These are phyloP conservation scores for Falcaria lacertinaria DNA, from an alignment of 2,888 invertebrate genomes.

Conservation along the genomic window DNA sequence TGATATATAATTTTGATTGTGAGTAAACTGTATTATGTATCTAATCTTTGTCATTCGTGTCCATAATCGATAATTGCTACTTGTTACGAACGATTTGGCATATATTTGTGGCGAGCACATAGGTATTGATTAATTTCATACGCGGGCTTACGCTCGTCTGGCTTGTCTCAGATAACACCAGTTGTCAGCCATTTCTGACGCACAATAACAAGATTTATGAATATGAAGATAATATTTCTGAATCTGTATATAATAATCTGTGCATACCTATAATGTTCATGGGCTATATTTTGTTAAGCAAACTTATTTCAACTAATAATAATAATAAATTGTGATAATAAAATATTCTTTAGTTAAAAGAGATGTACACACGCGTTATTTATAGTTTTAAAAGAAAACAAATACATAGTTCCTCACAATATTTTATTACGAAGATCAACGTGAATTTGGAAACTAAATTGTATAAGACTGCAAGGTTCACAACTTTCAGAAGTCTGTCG, in stretches of 20 bases:
- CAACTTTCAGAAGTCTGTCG: conserved; percentile 24
- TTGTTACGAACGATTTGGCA: conserved; percentile 33
- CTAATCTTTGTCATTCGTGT: too few species aligned
- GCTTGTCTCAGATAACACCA: conserved; percentile 41
- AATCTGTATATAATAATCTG: conserved; percentile 5
- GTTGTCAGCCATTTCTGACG: conserved; percentile 34
- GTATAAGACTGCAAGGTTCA: conserved; percentile 7
- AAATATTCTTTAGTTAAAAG: too few species aligned
- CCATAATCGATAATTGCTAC: conserved; percentile 3
- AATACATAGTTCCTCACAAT: not conserved
- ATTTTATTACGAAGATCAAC: not conserved
- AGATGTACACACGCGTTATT: too few species aligned
- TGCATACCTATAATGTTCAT: too few species aligned
- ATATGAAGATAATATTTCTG: too few species aligned
- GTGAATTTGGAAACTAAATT: not conserved
- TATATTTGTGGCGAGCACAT: conserved; percentile 34
- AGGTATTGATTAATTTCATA: conserved; percentile 35
- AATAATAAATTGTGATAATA: too few species aligned
- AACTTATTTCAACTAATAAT: too few species aligned
- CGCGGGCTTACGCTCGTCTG: conserved; percentile 35
- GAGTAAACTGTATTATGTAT: too few species aligned
- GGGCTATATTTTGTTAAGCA: too few species aligned
- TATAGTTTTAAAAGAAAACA: too few species aligned
- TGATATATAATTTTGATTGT: too few species aligned
- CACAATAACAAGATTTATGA: too few species aligned